Base-by-base conservation (phyloP, 2,113 vertebrate species). In the Cyanoderma ruficeps region DNA sequence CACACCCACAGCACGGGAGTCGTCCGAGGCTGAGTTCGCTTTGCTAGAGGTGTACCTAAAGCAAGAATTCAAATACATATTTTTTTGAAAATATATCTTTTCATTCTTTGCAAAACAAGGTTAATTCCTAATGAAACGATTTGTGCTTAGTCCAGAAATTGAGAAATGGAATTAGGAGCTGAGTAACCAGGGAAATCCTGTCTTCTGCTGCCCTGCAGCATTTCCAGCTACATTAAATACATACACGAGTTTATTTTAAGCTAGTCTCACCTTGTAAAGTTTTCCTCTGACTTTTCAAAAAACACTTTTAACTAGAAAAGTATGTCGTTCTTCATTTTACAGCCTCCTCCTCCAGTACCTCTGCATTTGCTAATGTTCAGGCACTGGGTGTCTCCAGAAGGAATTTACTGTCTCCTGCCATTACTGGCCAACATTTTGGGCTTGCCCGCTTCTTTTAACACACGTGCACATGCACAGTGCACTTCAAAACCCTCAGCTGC, bases 81-180 rank as follows among this genome's bases (percentile, higher is more conserved):
- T 9, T 22, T 33, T 69, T 35, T 11, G 8, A 24, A 10, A 50
- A 0, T 39, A 0, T 39, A 6, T 11, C 7, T 37, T 80, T 68
- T 71, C 15, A 35, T 59, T 89, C n/a, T 85, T 76, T 42, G 22
- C 67, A n/a, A 83, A 90, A 41, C 10, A 44, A 83, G 31, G 31
- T 53, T 47, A 52, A 37, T 42, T 70, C 10, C 37, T 23, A 42
- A 27, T 37, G 19, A 53, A 93, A 67, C 9, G 42, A 6, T 22
- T 49, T 55, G 20, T 22, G 25, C 55, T 37, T 27, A 17, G 46
- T n/a, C 44, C 30, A 13, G 42, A 83, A 94, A 78, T 0, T 19
- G 14, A 55, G 52, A 68, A 70, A 52, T 78, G 12, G 35, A 89
- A 69, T 76, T 47, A 25, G 20, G 39, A 64, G 25, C 23, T 44